Evolutionary conservation across 2,888 invertebrate genomes (phyloP).

Genomic region (Hemaris fuciformis): DNA sequence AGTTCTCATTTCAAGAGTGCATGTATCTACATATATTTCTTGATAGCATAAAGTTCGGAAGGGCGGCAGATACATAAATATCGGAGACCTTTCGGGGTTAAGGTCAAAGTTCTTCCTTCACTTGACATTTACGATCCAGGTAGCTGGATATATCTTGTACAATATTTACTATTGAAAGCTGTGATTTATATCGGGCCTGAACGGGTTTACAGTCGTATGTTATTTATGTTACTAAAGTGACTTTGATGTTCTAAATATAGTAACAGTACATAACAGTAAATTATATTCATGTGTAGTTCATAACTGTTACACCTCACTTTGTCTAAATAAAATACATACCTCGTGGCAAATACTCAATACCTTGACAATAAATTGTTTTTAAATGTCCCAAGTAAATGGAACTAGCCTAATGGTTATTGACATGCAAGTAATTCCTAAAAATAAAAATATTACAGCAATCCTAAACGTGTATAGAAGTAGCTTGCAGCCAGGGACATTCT

Average conservation of each 20-base stretch:
- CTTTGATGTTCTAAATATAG: not conserved
- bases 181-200: conserved; percentile 12
- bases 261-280: not conserved
- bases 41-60: conserved; percentile 14
- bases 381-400: not conserved
- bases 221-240: not conserved
- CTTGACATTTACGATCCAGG: conserved; percentile 28
- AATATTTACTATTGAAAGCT: conserved; percentile 3
- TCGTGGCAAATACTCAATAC: not conserved
- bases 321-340: not conserved
- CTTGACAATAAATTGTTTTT: not conserved
- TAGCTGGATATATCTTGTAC: not conserved
- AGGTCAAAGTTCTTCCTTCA: conserved; percentile 27
- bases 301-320: not conserved
- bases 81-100: conserved; percentile 25
- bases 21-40: conserved; percentile 2
- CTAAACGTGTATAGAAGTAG: too few relatives aligned
- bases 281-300: not conserved
- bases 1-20: not conserved
- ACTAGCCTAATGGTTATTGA: too few relatives aligned
- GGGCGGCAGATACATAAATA: conserved; percentile 14
- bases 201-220: not conserved
- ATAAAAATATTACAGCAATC: too few relatives aligned
- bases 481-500: too few relatives aligned
- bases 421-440: too few relatives aligned